These are phyloP conservation scores for Liasis olivaceus DNA, from an alignment of 2,797 vertebrate genomes.

Conservation along the genomic window DNA sequence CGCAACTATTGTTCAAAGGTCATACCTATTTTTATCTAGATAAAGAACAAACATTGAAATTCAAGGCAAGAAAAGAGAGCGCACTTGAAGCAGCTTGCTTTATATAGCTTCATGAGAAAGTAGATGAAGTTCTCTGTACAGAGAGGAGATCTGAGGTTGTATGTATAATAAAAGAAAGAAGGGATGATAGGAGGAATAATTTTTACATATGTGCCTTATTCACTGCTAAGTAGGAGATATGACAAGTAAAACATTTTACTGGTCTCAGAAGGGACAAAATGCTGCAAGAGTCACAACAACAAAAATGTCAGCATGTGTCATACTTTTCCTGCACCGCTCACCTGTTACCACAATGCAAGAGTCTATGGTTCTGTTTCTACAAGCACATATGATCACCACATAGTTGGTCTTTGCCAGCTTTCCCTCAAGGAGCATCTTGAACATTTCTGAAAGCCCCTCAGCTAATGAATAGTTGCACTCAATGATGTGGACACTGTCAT, in stretches of 20 bases:
- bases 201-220: not conserved
- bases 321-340: conserved; percentile 47
- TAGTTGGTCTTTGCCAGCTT: conserved; percentile 89
- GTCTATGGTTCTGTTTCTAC: conserved; percentile 82
- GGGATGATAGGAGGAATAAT: not conserved
- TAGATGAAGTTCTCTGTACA: not conserved
- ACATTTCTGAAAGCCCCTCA: conserved; percentile 90
- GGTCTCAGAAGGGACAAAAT: not conserved
- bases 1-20: not conserved
- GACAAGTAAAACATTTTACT: not conserved
- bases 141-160: not conserved
- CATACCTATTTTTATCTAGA: not conserved
- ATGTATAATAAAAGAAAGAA: not conserved
- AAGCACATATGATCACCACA: conserved; percentile 90
- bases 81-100: not conserved
- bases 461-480: conserved; percentile 87
- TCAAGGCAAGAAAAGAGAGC: not conserved
- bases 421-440: conserved; percentile 86
- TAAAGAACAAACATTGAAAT: not conserved
- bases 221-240: not conserved
- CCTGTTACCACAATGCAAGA: conserved; percentile 93
- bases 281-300: not conserved
- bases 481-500: conserved; percentile 87
- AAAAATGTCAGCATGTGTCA: not conserved
- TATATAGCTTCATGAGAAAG: not conserved